phyloP scores from a whole-genome alignment of 2,797 vertebrate genomes.

The Amniataba percoides region DNA sequence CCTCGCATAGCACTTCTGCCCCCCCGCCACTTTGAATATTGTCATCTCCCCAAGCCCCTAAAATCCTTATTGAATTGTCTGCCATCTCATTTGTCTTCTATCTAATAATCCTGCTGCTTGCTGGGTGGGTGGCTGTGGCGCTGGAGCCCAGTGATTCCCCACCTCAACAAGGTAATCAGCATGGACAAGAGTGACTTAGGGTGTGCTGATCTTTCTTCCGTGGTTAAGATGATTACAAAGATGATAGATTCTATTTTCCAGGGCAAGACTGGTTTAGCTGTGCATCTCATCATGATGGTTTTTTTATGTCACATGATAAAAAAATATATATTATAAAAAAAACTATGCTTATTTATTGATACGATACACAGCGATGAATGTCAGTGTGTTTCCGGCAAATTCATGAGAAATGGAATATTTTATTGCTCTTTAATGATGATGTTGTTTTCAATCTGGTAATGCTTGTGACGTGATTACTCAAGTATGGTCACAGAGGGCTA shows the following conservation, averaged over 20 bases:
- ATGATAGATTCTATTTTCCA: slow-evolving; percentile 59
- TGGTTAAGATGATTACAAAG: slow-evolving; percentile 65
- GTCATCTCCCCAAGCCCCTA: slow-evolving; percentile 60
- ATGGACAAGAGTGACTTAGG: slow-evolving; percentile 67
- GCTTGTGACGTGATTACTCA: background rate
- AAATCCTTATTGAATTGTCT: slow-evolving; percentile 79
- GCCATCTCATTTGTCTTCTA: slow-evolving; percentile 73
- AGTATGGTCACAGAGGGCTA: background rate
- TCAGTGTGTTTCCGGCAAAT: background rate
- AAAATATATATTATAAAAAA: no score
- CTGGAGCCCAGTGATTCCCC: slow-evolving; percentile 30
- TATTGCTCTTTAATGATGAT: background rate
- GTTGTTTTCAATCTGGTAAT: background rate
- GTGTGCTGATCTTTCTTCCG: slow-evolving; percentile 68
- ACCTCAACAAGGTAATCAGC: slow-evolving; percentile 60
- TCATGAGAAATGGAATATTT: background rate
- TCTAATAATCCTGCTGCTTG: slow-evolving; percentile 71
- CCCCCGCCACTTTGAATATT: slow-evolving; percentile 39
- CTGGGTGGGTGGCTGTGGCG: slow-evolving; percentile 52
- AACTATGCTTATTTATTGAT: slow-evolving; percentile 44
- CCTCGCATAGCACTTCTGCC: background rate
- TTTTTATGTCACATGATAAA: slow-evolving; percentile 5
- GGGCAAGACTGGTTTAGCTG: slow-evolving; percentile 40
- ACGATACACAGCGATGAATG: background rate
- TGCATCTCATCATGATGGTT: slow-evolving; percentile 11